Conservation (phyloP, 2,797 vertebrate species). For the Pseudopleuronectes americanus region DNA sequence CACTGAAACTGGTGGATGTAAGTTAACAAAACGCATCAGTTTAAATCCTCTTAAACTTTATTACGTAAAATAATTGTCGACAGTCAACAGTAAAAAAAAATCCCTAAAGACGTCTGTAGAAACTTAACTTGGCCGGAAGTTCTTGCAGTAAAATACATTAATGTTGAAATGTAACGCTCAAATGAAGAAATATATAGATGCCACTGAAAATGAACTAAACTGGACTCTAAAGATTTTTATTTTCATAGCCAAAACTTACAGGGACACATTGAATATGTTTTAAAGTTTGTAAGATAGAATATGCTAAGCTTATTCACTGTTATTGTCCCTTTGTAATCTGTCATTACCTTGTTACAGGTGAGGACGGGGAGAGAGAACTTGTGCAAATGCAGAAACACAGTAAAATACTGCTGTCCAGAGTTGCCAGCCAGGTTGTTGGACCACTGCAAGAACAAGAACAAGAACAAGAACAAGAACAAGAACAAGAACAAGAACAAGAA, state of each 20-base stretch:
- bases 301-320: neutral
- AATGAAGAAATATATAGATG: neutral
- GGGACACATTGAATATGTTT: neutral
- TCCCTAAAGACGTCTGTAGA: neutral
- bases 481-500: conserved; percentile 22
- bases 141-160: too few species aligned
- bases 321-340: conserved; percentile 15
- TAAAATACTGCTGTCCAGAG: conserved; percentile 18
- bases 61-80: neutral
- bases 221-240: too few species aligned
- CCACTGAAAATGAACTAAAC: neutral
- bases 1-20: neutral
- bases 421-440: neutral
- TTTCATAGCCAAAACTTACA: neutral
- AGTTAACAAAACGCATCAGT: neutral
- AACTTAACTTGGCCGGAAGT: too few species aligned
- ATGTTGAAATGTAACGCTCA: neutral
- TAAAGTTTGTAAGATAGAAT: neutral
- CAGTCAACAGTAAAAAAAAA: neutral
- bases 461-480: conserved; percentile 13
- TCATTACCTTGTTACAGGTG: conserved; percentile 61
- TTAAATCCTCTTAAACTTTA: neutral
- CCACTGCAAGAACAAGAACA: conserved; percentile 14
- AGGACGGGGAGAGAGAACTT: conserved; percentile 6
- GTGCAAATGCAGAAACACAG: conserved; percentile 40